Percentiles rank a stretch among this genome's conserved stretches.
These are phyloP conservation scores for Cyrtonyx montezumae DNA, from an alignment of 2,113 vertebrate species.

Conservation along the genomic window DNA sequence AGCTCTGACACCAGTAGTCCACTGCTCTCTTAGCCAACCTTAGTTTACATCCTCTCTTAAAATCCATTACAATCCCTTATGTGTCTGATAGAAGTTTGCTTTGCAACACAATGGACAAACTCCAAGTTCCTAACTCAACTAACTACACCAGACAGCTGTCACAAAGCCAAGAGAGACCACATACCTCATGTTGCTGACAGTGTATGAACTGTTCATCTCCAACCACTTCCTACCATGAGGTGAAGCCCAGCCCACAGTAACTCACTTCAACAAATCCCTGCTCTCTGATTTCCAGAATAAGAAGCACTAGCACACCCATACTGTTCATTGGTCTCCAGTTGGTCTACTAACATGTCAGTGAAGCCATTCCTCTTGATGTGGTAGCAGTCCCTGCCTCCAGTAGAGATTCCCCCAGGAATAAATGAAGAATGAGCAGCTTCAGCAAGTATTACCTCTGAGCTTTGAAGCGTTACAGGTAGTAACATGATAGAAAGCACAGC, in stretches of 20 bases:
- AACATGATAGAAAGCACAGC: too few species aligned
- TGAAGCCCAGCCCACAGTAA: background rate
- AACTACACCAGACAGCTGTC: background rate
- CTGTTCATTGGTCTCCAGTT: background rate
- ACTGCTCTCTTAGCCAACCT: background rate
- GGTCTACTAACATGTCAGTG: background rate
- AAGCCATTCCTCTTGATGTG: background rate
- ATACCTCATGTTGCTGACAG: accelerated
- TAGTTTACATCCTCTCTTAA: background rate
- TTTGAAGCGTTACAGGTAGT: background rate
- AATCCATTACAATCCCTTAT: background rate
- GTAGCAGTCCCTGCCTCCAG: background rate
- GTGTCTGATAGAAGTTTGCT: background rate
- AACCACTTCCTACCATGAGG: background rate
- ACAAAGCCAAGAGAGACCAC: background rate
- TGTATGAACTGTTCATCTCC: background rate
- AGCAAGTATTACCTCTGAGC: background rate
- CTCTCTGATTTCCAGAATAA: background rate
- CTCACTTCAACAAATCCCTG: background rate
- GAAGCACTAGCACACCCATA: background rate
- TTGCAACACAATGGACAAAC: background rate
- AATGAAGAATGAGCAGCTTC: background rate
- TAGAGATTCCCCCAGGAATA: background rate
- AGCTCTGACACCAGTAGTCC: background rate
- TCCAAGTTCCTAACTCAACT: background rate